Evolutionary conservation across 1,140 invertebrate species (phyloP).

Genomic region (Drosophila simulans): DNA sequence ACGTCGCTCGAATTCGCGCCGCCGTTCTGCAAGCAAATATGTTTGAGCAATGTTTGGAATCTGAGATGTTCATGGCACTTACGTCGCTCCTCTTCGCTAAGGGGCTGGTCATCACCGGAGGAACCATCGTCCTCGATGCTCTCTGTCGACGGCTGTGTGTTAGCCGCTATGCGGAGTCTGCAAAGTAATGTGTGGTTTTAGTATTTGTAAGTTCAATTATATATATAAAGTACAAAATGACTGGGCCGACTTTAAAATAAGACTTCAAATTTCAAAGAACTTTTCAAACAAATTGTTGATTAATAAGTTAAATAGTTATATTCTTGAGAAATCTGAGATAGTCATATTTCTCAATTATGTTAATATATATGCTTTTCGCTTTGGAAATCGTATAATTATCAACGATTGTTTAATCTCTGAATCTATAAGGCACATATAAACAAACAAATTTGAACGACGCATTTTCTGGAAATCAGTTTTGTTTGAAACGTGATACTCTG

Average conservation of each 20-base stretch:
- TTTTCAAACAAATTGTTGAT: background rate
- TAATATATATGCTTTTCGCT: background rate
- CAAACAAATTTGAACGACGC: background rate
- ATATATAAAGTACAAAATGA: background rate
- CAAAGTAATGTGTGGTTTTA: constrained; percentile 17
- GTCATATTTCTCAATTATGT: too few relatives aligned
- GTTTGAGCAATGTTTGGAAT: constrained; percentile 26
- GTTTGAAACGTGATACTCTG: background rate
- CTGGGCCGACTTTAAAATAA: background rate
- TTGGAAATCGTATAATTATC: background rate
- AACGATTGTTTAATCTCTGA: constrained; percentile 1
- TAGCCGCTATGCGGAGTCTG: constrained; percentile 85
- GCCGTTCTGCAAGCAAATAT: constrained; percentile 86
- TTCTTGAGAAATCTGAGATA: too few relatives aligned
- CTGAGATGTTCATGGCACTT: constrained; percentile 34
- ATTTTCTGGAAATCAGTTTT: background rate
- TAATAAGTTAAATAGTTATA: too few relatives aligned
- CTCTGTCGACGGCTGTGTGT: constrained; percentile 82
- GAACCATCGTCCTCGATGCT: constrained; percentile 87
- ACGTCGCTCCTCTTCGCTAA: constrained; percentile 87
- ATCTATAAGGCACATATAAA: background rate
- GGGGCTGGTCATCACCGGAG: constrained; percentile 87
- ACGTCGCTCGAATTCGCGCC: constrained; percentile 94
- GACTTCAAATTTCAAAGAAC: background rate
- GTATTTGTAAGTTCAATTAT: background rate